These are phyloP conservation scores for Capitella teleta DNA, from an alignment of 1,140 invertebrate species.

Conservation along the genomic window DNA sequence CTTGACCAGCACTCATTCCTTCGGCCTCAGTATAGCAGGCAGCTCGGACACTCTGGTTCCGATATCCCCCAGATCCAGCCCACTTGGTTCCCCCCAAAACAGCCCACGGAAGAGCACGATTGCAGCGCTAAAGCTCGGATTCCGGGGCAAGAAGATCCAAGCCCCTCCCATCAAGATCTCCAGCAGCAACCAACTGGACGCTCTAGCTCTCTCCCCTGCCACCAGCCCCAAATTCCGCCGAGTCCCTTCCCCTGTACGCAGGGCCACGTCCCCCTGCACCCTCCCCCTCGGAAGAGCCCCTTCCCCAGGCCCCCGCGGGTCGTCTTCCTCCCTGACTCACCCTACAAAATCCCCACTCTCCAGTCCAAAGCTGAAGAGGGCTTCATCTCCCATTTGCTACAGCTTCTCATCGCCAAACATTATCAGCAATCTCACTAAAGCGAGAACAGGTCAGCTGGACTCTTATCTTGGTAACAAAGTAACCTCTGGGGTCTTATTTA, in stretches of 20 bases:
- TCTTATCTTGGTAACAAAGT: neutral
- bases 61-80: constrained; percentile 15
- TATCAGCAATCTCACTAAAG: constrained; percentile 29
- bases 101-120: constrained; percentile 24
- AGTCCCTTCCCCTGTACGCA: constrained; percentile 25
- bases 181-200: constrained; percentile 11
- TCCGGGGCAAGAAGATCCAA: constrained; percentile 5
- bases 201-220: constrained; percentile 11
- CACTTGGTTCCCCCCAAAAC: constrained; percentile 14
- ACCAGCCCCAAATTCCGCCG: constrained; percentile 22
- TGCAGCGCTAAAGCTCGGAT: constrained; percentile 18
- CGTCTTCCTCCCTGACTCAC: neutral
- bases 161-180: constrained; percentile 10
- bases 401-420: constrained; percentile 41
- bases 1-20: constrained; percentile 6
- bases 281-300: neutral
- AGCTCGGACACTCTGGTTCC: constrained; percentile 54
- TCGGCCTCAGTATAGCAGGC: constrained; percentile 46
- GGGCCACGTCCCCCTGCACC: constrained; percentile 6
- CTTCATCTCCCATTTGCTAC: constrained; percentile 37
- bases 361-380: constrained; percentile 29
- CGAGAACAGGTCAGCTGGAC: constrained; percentile 30
- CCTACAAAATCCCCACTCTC: constrained; percentile 13
- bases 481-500: neutral
- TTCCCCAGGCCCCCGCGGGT: neutral